Evolutionary conservation across 2,113 vertebrate species (phyloP).

Genomic region (Ameiurus melas): DNA sequence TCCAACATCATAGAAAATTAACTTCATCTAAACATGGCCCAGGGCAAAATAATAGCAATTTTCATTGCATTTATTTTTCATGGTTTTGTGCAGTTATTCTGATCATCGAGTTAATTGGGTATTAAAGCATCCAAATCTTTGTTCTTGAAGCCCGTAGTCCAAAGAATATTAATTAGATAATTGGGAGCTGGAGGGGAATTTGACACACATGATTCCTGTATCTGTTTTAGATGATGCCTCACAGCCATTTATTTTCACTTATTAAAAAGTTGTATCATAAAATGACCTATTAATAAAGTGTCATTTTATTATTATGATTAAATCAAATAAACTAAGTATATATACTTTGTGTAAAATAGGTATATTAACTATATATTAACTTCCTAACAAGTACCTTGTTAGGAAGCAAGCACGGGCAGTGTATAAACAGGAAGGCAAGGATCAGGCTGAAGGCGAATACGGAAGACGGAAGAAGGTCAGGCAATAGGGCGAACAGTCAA

Average conservation of each 20-base stretch:
- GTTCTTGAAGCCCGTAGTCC: constrained; percentile 31
- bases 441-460: no score
- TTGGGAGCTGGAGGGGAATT: constrained; percentile 31
- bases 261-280: background rate
- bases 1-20: constrained; percentile 43
- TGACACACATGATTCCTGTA: background rate
- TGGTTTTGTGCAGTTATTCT: constrained; percentile 24
- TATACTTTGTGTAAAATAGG: background rate
- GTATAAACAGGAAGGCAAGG: no score
- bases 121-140: constrained; percentile 42
- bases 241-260: constrained; percentile 14
- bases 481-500: no score
- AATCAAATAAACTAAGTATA: background rate
- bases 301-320: background rate
- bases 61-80: constrained; percentile 38
- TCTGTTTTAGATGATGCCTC: constrained; percentile 16
- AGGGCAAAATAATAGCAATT: constrained; percentile 31
- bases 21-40: constrained; percentile 40
- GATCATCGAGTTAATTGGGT: constrained; percentile 47
- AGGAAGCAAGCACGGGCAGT: no score
- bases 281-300: background rate
- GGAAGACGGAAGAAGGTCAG: no score
- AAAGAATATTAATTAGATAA: constrained; percentile 44
- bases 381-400: no score
- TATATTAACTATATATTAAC: no score